These are phyloP conservation scores for Cyclopterus lumpus DNA, from an alignment of 2,797 vertebrate species.

Conservation along the genomic window DNA sequence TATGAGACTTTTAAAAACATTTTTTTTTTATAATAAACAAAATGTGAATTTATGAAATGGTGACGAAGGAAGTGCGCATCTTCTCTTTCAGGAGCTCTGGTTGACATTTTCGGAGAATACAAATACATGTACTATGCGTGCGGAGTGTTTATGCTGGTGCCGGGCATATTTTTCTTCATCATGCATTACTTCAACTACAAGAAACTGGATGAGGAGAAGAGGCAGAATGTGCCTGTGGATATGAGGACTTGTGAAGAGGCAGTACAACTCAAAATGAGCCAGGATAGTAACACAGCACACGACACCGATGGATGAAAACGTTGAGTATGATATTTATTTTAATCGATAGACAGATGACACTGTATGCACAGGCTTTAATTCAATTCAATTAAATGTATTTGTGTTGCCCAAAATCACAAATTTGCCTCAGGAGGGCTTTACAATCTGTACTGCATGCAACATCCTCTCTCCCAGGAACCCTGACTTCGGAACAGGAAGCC, in stretches of 20 bases:
- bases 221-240: conserved; percentile 47
- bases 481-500: background rate
- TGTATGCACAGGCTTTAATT: background rate
- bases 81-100: conserved; percentile 81
- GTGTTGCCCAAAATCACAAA: background rate
- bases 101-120: conserved; percentile 86
- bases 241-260: conserved; percentile 69
- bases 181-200: conserved; percentile 90
- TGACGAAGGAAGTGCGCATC: background rate
- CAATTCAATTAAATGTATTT: background rate
- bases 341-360: conserved; percentile 12
- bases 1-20: background rate
- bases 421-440: background rate
- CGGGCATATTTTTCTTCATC: conserved; percentile 86
- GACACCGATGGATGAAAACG: conserved; percentile 37
- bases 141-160: conserved; percentile 83
- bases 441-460: background rate
- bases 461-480: background rate
- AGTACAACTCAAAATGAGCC: conserved; percentile 58
- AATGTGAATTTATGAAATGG: background rate
- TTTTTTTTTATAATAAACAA: background rate
- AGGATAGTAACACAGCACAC: conserved; percentile 25
- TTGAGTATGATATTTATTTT: conserved; percentile 29
- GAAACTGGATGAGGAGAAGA: conserved; percentile 79
- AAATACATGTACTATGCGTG: conserved; percentile 88